Conservation (phyloP, 1,140 invertebrate species). For the Manduca sexta region DNA sequence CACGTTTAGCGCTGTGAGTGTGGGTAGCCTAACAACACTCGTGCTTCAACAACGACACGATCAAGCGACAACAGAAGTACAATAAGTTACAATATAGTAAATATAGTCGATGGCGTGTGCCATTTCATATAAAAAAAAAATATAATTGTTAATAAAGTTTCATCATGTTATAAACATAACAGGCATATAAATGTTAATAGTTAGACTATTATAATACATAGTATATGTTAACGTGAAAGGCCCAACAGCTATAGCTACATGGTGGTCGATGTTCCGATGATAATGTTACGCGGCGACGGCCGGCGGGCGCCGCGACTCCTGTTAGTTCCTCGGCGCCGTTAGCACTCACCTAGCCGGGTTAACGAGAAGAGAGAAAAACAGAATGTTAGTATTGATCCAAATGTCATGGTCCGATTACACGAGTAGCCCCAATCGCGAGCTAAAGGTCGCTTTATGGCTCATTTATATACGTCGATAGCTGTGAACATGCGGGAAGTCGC, state of each 20-base stretch:
- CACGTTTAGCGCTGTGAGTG: slow-evolving; percentile 52
- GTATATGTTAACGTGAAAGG: slow-evolving; percentile 70
- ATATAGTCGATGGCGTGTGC: slow-evolving; percentile 73
- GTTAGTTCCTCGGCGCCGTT: slow-evolving; percentile 72
- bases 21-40: slow-evolving; percentile 61
- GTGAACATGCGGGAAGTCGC: no score
- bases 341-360: slow-evolving; percentile 80
- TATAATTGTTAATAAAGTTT: slow-evolving; percentile 62
- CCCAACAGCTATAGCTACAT: slow-evolving; percentile 71
- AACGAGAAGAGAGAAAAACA: slow-evolving; percentile 74
- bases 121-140: slow-evolving; percentile 43
- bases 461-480: neutral
- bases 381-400: slow-evolving; percentile 74
- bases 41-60: slow-evolving; percentile 63
- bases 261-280: slow-evolving; percentile 68
- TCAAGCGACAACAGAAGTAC: slow-evolving; percentile 66
- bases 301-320: slow-evolving; percentile 46
- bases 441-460: slow-evolving; percentile 34
- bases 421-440: slow-evolving; percentile 57
- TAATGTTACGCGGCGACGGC: slow-evolving; percentile 59
- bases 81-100: slow-evolving; percentile 58
- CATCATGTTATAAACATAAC: slow-evolving; percentile 73
- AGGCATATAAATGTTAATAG: slow-evolving; percentile 73
- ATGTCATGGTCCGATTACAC: slow-evolving; percentile 67
- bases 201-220: slow-evolving; percentile 73